phyloP scores from a whole-genome alignment of 2,888 invertebrate species.

The Sthenelais limicola region DNA sequence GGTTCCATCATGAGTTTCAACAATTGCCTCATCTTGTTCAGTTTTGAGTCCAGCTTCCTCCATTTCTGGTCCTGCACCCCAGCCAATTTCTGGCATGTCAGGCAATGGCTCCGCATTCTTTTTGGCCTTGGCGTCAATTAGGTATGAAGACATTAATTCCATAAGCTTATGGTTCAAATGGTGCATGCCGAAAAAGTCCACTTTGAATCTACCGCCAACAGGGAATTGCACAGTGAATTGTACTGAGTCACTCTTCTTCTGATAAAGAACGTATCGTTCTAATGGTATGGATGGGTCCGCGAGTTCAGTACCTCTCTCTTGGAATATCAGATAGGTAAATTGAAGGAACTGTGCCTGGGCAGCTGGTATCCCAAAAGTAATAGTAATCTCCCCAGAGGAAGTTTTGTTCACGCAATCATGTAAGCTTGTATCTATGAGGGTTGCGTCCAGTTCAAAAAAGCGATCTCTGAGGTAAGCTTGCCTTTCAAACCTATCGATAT shows the following conservation, averaged over 20 bases:
- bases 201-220: slow-evolving; percentile 62
- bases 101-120: slow-evolving; percentile 63
- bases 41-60: slow-evolving; percentile 62
- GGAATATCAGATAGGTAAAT: slow-evolving; percentile 64
- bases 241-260: slow-evolving; percentile 59
- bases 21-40: slow-evolving; percentile 61
- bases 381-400: slow-evolving; percentile 59
- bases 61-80: slow-evolving; percentile 65
- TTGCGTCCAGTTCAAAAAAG: slow-evolving; percentile 63
- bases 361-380: slow-evolving; percentile 59
- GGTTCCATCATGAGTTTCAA: slow-evolving; percentile 63
- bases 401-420: slow-evolving; percentile 58
- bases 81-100: slow-evolving; percentile 67
- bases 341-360: slow-evolving; percentile 54
- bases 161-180: slow-evolving; percentile 59
- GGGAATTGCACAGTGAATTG: slow-evolving; percentile 62
- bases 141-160: slow-evolving; percentile 66
- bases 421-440: slow-evolving; percentile 54
- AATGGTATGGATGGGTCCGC: slow-evolving; percentile 49
- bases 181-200: slow-evolving; percentile 68
- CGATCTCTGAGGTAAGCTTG: slow-evolving; percentile 66
- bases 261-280: slow-evolving; percentile 65
- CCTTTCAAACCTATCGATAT: slow-evolving; percentile 59
- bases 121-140: slow-evolving; percentile 59
- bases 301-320: background rate